Percentiles rank a stretch among this genome's conserved stretches.
Evolutionary conservation across 1,140 invertebrate genomes (phyloP).

Genomic region (Oryzaephilus surinamensis): DNA sequence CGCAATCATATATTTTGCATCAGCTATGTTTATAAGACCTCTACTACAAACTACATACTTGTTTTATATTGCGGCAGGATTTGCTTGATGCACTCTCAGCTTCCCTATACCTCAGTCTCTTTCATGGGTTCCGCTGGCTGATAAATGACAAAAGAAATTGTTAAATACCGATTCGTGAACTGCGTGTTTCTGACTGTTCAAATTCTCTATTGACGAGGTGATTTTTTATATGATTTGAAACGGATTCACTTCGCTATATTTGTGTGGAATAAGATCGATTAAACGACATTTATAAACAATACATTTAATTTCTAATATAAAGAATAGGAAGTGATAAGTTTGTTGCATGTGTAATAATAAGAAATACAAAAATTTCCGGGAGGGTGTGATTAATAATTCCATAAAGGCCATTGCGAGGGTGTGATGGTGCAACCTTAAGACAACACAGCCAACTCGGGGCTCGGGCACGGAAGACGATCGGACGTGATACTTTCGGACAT

Average conservation of each 20-base stretch:
- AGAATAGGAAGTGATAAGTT: too few relatives aligned
- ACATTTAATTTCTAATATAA: too few relatives aligned
- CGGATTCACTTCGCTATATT: too few relatives aligned
- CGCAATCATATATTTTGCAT: slow-evolving; percentile 30
- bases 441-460: slow-evolving; percentile 34
- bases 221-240: too few relatives aligned
- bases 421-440: slow-evolving; percentile 31
- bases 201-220: too few relatives aligned
- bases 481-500: slow-evolving; percentile 20
- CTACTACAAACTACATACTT: slow-evolving; percentile 48
- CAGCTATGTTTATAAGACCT: slow-evolving; percentile 30
- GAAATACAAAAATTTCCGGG: too few relatives aligned
- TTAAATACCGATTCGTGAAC: slow-evolving; percentile 14
- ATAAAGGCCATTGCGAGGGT: slow-evolving; percentile 17
- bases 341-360: too few relatives aligned
- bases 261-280: too few relatives aligned
- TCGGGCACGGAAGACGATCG: slow-evolving; percentile 18
- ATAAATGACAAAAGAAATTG: too few relatives aligned
- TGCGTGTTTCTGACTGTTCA: too few relatives aligned
- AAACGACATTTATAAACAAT: too few relatives aligned
- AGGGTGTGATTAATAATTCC: slow-evolving; percentile 16
- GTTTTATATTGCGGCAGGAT: slow-evolving; percentile 51
- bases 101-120: slow-evolving; percentile 53
- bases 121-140: slow-evolving; percentile 62
- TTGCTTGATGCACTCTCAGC: slow-evolving; percentile 34